Conservation (phyloP, 2,113 vertebrate genomes). For the Bolborhynchus lineola region DNA sequence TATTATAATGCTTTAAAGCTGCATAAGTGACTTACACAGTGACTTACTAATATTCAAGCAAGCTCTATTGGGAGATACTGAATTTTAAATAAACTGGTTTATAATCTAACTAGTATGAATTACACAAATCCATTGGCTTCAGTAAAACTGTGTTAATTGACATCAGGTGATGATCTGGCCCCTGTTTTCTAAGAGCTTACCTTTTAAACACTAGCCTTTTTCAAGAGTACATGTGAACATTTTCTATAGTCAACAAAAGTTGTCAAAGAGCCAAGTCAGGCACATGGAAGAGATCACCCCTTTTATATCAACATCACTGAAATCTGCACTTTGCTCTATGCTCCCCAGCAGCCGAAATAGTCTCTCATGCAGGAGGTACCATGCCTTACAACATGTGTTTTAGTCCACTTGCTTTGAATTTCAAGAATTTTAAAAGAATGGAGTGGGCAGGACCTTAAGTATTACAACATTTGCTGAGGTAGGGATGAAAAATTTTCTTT, state of each 20-base stretch:
- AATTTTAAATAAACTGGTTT: not conserved
- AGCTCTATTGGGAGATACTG: not conserved
- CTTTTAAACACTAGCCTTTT: not conserved
- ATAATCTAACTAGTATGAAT: not conserved
- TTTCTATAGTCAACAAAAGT: not conserved
- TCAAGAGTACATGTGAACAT: not conserved
- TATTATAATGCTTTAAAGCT: not conserved
- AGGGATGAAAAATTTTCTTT: not conserved
- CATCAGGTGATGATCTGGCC: not conserved
- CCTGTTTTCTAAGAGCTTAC: not conserved
- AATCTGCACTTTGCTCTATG: not conserved
- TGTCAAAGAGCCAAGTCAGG: not conserved
- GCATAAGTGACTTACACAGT: not conserved
- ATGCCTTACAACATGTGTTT: accelerated
- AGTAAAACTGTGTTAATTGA: not conserved
- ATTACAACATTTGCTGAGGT: not conserved
- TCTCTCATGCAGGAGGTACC: not conserved
- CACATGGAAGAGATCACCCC: not conserved
- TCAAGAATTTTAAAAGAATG: not conserved
- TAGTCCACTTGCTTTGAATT: not conserved
- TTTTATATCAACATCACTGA: not conserved
- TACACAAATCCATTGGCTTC: not conserved
- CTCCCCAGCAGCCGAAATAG: not conserved
- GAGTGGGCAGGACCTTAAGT: not conserved
- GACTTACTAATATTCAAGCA: not conserved